Conservation (phyloP, 2,113 vertebrate genomes). For the Marmota flaviventris region DNA sequence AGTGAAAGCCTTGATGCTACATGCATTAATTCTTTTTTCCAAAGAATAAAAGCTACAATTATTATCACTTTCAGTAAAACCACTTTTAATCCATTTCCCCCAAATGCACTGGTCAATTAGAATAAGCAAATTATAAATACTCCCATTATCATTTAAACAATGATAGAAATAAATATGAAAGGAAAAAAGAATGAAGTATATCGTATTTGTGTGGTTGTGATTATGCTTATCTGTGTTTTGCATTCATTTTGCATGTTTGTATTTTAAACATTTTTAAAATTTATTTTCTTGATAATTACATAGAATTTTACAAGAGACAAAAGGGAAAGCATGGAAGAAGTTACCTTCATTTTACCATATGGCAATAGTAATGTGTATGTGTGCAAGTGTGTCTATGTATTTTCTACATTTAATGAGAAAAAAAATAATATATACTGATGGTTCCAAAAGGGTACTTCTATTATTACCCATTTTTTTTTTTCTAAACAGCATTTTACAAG, state of each 20-base stretch:
- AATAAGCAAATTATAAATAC: not conserved
- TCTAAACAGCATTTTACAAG: not conserved
- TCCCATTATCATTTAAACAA: slow-evolving; percentile 42
- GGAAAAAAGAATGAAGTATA: not conserved
- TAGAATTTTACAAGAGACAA: not conserved
- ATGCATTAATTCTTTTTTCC: not conserved
- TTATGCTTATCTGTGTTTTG: slow-evolving; percentile 13
- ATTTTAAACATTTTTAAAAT: slow-evolving; percentile 46
- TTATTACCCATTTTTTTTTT: not conserved
- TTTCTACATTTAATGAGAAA: not conserved
- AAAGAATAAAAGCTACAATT: slow-evolving; percentile 16
- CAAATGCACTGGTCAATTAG: not conserved
- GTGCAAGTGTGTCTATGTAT: not conserved
- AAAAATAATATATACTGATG: not conserved
- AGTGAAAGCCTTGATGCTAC: not conserved
- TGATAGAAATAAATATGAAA: not conserved
- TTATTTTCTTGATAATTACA: not conserved
- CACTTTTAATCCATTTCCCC: not conserved
- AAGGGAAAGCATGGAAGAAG: not conserved
- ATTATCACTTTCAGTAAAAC: not conserved
- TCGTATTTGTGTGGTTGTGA: not conserved
- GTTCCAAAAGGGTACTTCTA: slow-evolving; percentile 44
- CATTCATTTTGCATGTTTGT: not conserved
- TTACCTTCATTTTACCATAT: not conserved
- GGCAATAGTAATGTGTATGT: not conserved